Evolutionary conservation across 1,140 invertebrate species (phyloP), one percentile per base, ranked within the genome.

Genomic region (Papilio polyxenes): DNA sequence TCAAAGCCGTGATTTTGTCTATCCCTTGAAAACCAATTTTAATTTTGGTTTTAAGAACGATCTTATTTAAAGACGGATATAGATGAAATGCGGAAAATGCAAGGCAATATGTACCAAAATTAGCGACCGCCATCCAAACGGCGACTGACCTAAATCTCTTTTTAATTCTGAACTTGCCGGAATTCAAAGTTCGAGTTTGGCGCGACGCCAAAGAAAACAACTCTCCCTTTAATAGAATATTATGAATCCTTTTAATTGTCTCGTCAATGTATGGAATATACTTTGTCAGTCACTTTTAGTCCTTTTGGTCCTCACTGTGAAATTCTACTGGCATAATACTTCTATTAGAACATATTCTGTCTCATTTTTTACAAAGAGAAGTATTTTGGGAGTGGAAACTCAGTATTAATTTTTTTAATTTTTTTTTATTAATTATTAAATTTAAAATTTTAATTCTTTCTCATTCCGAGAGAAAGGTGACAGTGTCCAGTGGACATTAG

Each of bases 81-180:
- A 65, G 62, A 65, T 13, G 23, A 65, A 65, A 65, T 65, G 62
- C 62, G 62, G 62, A 31, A 65, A 65, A 65, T 31, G 23, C 62
- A 65, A 31, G 51, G 20, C 23, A 53, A 78, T 53, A 37, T 53
- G 75, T 37, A 56, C 76, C 76, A 59, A 79, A 79, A 79, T 79
- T 79, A 62, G 77, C 77, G 44, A 59, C 77, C 15, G 40, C 56
- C 56, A 79, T 65, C 56, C 11, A 31, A 65, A 31, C 77, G 77
- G 40, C 17, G 15, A 53, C 31, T 65, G 77, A 31, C 77, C 77
- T 65, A 79, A 37, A 79, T 79, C 56, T 48, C 59, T 79, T 65
- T 62, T 79, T 31, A 59, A 62, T 79, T 56, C 77, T 79, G 59
- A 44, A 44, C 56, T 31, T 62, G 59, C 53, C 48, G 77, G 53